Base-by-base conservation (phyloP, 2,888 invertebrate genomes). In the Aspidiotus destructor region DNA sequence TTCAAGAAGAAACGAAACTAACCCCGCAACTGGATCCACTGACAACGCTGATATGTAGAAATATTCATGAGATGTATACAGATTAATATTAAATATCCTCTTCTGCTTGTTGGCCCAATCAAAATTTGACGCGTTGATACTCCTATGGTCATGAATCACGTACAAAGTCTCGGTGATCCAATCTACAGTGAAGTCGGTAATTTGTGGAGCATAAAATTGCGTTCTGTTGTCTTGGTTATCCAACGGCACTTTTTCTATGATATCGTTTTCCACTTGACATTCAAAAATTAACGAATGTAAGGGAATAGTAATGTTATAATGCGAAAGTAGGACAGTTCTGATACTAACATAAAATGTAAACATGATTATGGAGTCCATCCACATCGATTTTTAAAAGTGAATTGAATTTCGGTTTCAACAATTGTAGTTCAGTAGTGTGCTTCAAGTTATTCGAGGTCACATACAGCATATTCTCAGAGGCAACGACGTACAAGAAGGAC, bases 91-190 rank as follows among this genome's bases (percentile, higher is more conserved):
- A 28, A 28, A 28, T 28, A 28, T 28, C 28, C 28, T 28, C 28
- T 28, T 28, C 28, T 28, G 28, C 28, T 1, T 3, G 28, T 28
- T 28, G 28, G 5, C 28, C 28, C 28, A 28, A 48, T 28, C 52
- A 52, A 52, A 52, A 62, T 52, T 41, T 7, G 15, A 13, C 3
- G 40, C 28, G 5, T 74, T 75, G 57, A 79, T 76, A 1, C 70
- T 64, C 15, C 72, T 69, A 5, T 70, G 70, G 44, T 72, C 71
- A 57, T 84, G 83, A 69, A 83, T 81, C 72, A 84, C 85, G 76
- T 89, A 90, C 0, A 88, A 79, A 74, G 87, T 88, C 11, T 83
- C 81, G 0, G 87, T 85, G 40, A 85, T 77, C 89, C 89, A 90
- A 74, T 91, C 90, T 2, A 87, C 80, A 0, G 60, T 40, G 42